These are phyloP conservation scores for Etheostoma spectabile DNA, from an alignment of 2,113 vertebrate genomes.

Conservation along the genomic window DNA sequence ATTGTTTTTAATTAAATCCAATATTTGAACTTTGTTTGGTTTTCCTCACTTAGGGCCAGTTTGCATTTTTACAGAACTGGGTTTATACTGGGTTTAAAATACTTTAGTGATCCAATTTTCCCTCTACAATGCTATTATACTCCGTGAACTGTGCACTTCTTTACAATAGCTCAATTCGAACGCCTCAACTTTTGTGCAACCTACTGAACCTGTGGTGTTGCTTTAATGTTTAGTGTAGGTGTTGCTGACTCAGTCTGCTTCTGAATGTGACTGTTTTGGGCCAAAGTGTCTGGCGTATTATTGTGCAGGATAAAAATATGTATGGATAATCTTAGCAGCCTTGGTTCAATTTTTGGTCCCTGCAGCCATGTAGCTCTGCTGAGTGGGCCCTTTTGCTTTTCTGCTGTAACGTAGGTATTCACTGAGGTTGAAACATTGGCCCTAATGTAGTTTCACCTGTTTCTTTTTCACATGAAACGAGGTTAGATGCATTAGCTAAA, in stretches of 20 bases:
- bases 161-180: neutral
- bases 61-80: neutral
- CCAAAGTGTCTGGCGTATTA: conserved; percentile 54
- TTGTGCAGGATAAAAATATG: conserved; percentile 68
- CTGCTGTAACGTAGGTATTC: conserved; percentile 70
- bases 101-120: neutral
- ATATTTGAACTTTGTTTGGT: neutral
- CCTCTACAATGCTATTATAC: neutral
- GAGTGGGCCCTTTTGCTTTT: conserved; percentile 65
- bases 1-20: neutral
- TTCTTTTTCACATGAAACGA: conserved; percentile 42
- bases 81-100: neutral
- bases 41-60: neutral
- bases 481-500: conserved; percentile 43
- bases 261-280: conserved; percentile 57
- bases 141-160: neutral
- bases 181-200: neutral
- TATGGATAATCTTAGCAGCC: conserved; percentile 64
- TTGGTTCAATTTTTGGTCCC: conserved; percentile 54
- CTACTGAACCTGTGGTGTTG: conserved; percentile 18
- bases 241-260: conserved; percentile 61
- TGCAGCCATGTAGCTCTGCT: conserved; percentile 66
- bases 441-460: conserved; percentile 57
- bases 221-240: conserved; percentile 35
- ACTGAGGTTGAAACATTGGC: conserved; percentile 61